Conservation (phyloP, 2,113 vertebrate species). For the Nematolebias whitei region DNA sequence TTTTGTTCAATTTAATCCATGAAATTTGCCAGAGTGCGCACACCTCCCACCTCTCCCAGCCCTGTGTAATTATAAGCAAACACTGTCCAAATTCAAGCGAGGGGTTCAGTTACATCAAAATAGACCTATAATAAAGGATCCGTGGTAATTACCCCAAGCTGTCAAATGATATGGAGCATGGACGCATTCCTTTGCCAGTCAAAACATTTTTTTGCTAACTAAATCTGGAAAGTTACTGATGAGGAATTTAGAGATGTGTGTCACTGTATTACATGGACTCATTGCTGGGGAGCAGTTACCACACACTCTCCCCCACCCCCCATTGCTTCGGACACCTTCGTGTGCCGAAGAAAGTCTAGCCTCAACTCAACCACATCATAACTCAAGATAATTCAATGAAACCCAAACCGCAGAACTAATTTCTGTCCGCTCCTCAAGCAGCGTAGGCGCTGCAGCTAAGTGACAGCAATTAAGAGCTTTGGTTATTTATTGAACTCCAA, state of each 20-base stretch:
- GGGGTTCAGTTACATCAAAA: constrained; percentile 62
- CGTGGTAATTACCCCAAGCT: constrained; percentile 75
- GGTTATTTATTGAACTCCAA: constrained; percentile 64
- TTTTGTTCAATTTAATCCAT: constrained; percentile 76
- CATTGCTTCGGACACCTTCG: constrained; percentile 41
- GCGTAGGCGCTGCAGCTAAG: constrained; percentile 25
- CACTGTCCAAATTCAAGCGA: constrained; percentile 49
- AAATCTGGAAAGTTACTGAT: constrained; percentile 55
- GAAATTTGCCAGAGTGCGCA: constrained; percentile 79
- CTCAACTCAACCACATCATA: constrained; percentile 56
- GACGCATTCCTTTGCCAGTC: constrained; percentile 56
- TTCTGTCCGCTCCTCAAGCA: constrained; percentile 46
- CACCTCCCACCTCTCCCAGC: constrained; percentile 43
- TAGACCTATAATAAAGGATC: constrained; percentile 49
- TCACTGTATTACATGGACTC: constrained; percentile 23
- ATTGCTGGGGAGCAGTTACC: constrained; percentile 49
- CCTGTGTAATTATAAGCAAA: constrained; percentile 74
- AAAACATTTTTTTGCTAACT: constrained; percentile 67
- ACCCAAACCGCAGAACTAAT: constrained; percentile 53
- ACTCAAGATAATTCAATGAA: constrained; percentile 63
- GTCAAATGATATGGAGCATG: constrained; percentile 72
- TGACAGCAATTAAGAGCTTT: constrained; percentile 61
- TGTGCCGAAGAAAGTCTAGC: constrained; percentile 18
- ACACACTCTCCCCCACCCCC: constrained; percentile 12
- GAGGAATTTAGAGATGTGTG: constrained; percentile 43